Conservation (phyloP, 2,888 invertebrate genomes). For the Drosophila barbarae region DNA sequence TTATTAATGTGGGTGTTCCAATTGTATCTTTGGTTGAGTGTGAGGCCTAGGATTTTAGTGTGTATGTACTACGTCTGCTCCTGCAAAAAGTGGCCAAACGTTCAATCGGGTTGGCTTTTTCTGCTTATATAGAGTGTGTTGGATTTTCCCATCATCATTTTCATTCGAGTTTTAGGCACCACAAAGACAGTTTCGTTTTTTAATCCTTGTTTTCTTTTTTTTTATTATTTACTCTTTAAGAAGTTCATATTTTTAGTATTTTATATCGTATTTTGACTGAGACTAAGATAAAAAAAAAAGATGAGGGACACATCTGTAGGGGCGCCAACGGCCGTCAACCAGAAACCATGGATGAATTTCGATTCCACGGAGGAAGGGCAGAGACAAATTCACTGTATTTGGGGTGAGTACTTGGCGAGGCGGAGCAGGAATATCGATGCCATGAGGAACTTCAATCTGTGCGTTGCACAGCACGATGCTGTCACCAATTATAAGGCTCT, state of each 20-base stretch:
- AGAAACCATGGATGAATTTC: constrained; percentile 47
- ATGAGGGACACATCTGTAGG: neutral
- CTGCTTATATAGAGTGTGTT: neutral
- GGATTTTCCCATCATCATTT: constrained; percentile 12
- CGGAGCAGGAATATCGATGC: constrained; percentile 47
- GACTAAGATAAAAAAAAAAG: too few species aligned
- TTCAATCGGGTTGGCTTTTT: too few species aligned
- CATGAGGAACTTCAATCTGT: constrained; percentile 53
- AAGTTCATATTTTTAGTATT: neutral
- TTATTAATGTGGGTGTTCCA: too few species aligned
- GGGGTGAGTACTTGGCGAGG: constrained; percentile 52
- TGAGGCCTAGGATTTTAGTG: too few species aligned
- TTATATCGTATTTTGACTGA: neutral
- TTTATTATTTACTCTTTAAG: constrained; percentile 13
- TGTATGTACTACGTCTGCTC: too few species aligned
- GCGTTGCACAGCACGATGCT: constrained; percentile 35
- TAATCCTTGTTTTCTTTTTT: neutral
- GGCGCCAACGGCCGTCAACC: neutral
- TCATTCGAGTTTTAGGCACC: constrained; percentile 4
- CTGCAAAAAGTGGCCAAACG: too few species aligned
- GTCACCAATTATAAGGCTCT: constrained; percentile 42
- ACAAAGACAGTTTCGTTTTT: constrained; percentile 7
- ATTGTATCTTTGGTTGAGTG: too few species aligned
- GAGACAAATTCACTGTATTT: constrained; percentile 55
- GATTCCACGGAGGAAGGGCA: constrained; percentile 40